Base-by-base conservation (phyloP, 2,113 vertebrate genomes). In the Carlito syrichta region DNA sequence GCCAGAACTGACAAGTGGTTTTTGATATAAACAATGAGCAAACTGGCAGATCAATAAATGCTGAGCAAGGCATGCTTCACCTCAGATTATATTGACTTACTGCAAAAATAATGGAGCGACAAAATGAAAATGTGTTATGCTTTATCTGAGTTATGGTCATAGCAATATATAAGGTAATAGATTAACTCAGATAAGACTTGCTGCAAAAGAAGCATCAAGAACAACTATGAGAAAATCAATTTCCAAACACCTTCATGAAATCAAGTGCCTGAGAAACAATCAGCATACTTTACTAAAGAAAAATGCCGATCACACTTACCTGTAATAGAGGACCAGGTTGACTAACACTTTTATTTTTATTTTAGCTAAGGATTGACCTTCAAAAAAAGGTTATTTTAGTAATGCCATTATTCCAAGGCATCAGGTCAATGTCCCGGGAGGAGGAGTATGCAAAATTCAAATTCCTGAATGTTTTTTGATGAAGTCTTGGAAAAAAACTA, bases 11-110 rank as follows among this genome's bases (percentile, higher is more conserved):
- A 98, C 97, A 98, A 98, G 98, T 97, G 91, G 92, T 97, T 98
- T 98, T 98, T 98, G 98, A 98, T 98, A 97, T 98, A 99, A 99
- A 98, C 98, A 98, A 98, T 97, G 97, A 98, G 97, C 96, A 98
- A 98, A 97, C 81, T 60, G 73, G 97, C 81, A 97, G 98, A 99
- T 99, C 99, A 98, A 99, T 98, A 98, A 98, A 74, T 98, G 98
- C 98, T 98, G 98, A 99, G 98, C 98, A 97, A 98, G 97, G 97
- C 98, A 98, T 74, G 97, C 98, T 98, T 99, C 98, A 97, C 93
- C 97, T 98, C 98, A 94, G 97, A 98, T 98, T 0, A 73, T 98
- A 99, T 99, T 32, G 98, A 98, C 97, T 98, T 97, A 87, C 98
- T 98, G 97, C 90, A 98, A 96, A 98, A 98, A 98, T 98, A 98